Evolutionary conservation across 2,797 vertebrate species (phyloP), one percentile per base, ranked within the genome.

Genomic region (Darevskia nairensis): DNA sequence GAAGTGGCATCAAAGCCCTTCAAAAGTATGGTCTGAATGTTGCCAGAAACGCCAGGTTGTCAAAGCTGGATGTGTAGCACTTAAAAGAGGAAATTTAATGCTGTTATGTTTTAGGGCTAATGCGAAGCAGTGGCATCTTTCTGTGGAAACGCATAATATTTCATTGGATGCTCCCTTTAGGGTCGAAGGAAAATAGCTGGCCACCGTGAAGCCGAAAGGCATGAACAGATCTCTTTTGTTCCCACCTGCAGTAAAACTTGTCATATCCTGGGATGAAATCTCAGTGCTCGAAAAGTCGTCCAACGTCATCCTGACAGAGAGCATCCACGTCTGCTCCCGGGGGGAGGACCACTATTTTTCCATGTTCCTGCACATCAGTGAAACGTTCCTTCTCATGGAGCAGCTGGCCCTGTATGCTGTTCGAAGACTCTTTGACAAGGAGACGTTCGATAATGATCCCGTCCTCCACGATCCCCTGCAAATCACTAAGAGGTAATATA

Each of bases 311-410:
- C 96, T 99, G 93, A 97, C 99, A 1, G 99, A 99, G 96, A 99
- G 98, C 95, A 98, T 99, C 95, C 98, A 98, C 17, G 97, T 99
- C 82, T 94, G 97, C 93, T 97, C 98, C 71, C 97, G 90, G 17
- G 98, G 98, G 66, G 98, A 99, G 82, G 97, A 98, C 91, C 98
- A 99, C 95, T 99, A 98, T 96, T 99, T 99, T 96, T 99, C 99
- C 84, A 99, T 99, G 99, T 97, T 99, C 93, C 92, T 99, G 94
- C 98, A 98, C 94, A 98, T 99, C 46, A 98, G 96, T 69, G 98
- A 99, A 96, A 99, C 99, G 0, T 99, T 98, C 44, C 95, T 98
- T 80, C 98, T 99, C 86, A 99, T 99, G 99, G 98, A 99, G 90
- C 98, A 99, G 95, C 96, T 99, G 91, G 98, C 99, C 2, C 97